These are phyloP conservation scores for Cinclus cinclus DNA, from an alignment of 2,113 vertebrate genomes.

Conservation along the genomic window DNA sequence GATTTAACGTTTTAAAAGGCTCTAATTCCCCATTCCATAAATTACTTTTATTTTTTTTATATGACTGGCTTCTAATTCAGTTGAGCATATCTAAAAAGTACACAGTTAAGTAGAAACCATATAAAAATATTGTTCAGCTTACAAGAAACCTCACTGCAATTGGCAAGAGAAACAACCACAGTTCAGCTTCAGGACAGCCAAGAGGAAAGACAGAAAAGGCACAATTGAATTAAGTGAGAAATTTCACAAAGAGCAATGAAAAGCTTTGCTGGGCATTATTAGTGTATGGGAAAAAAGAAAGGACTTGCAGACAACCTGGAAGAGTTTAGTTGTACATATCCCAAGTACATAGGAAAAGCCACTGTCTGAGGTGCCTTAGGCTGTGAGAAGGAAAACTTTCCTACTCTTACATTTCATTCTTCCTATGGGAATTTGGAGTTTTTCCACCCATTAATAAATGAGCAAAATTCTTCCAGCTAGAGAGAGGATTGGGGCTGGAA, in stretches of 20 bases:
- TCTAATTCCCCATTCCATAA: slow-evolving; percentile 22
- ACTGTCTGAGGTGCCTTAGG: neutral
- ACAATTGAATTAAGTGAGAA: neutral
- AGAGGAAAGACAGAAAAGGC: neutral
- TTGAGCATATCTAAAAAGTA: neutral
- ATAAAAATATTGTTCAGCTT: neutral
- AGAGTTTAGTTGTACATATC: neutral
- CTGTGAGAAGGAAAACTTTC: neutral
- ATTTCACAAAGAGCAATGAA: neutral
- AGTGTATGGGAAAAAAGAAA: neutral
- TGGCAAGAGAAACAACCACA: neutral
- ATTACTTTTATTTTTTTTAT: slow-evolving; percentile 6
- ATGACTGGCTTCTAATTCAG: neutral
- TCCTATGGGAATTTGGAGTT: neutral
- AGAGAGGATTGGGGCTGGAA: neutral
- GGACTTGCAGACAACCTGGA: neutral
- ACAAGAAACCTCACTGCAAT: neutral
- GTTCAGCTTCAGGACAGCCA: neutral
- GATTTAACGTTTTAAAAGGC: neutral
- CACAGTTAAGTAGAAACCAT: neutral
- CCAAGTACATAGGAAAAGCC: neutral
- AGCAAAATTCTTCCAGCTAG: neutral
- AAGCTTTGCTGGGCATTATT: neutral
- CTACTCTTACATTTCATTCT: neutral
- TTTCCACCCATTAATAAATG: neutral